phyloP scores from a whole-genome alignment of 2,113 vertebrate species.

The Chaetura pelagica region DNA sequence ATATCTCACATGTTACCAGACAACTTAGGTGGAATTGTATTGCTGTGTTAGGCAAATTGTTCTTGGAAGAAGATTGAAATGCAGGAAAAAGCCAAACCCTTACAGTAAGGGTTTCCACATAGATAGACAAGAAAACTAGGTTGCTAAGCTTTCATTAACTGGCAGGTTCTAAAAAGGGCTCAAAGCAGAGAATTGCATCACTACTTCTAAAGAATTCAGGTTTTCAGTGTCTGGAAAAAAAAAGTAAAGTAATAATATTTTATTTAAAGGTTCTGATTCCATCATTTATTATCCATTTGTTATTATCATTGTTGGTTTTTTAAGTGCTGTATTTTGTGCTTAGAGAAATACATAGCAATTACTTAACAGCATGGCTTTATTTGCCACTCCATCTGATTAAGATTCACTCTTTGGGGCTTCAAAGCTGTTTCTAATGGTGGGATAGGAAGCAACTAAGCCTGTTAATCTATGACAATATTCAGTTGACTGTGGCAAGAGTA shows the following conservation, averaged over 20 bases:
- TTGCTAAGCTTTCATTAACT: not conserved
- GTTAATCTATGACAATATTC: not conserved
- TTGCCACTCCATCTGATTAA: not conserved
- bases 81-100: not conserved
- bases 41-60: not conserved
- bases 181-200: not conserved
- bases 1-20: not conserved
- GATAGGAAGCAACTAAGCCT: not conserved
- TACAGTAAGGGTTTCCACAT: not conserved
- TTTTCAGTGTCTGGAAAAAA: not conserved
- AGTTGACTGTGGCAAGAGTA: not conserved
- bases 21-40: not conserved
- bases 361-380: not conserved
- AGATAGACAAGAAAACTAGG: not conserved
- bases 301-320: not conserved
- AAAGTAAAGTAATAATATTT: not conserved
- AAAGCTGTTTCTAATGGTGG: not conserved
- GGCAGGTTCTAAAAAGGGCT: not conserved
- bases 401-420: not conserved
- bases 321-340: not conserved
- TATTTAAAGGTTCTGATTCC: not conserved
- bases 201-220: not conserved
- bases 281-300: not conserved
- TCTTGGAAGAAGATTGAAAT: not conserved
- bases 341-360: not conserved